Evolutionary conservation across 2,888 invertebrate genomes (phyloP), one percentile per base, ranked within the genome.

Genomic region (Lamellibrachia columna): DNA sequence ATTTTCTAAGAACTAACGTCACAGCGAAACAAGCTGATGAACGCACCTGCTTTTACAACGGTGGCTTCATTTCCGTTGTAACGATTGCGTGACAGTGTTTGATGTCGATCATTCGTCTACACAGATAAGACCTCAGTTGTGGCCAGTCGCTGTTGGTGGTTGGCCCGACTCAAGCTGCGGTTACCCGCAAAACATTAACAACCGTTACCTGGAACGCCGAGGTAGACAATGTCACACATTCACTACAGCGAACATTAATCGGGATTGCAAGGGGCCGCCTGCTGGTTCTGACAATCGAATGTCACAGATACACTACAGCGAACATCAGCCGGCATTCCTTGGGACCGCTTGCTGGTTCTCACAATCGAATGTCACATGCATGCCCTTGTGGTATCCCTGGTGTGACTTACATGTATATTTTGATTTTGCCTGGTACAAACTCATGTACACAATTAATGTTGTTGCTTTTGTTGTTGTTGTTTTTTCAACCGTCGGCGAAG

Each of bases 161-260:
- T 75, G n/a, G n/a, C 75, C 75, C 75, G 75, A 75, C 11, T 3
- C 75, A 11, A n/a, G 75, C 75, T 75, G 75, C 75, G 75, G 75
- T 75, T 75, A 75, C 75, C 75, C 75, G 22, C 75, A 75, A 75
- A 75, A 75, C 75, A 75, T 75, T n/a, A 75, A 75, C 75, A 75
- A 75, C 22, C 75, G 75, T 22, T 75, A 75, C n/a, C n/a, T 15
- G 75, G 75, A 75, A 11, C 6, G 75, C 75, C 75, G 75, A 11
- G 22, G 15, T 22, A 75, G 75, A 75, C 22, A 75, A 75, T 75
- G n/a, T 75, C 22, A 6, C n/a, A 75, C 75, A 75, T 1, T 22
- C 22, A 75, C 75, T 75, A 22, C 75, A 22, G 75, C n/a, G 22
- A 22, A 75, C 22, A n/a, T 55, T 9, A 55, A 6, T 55, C 8